Percentiles rank a stretch among this genome's conserved stretches.
Evolutionary conservation across 2,888 invertebrate genomes (phyloP).

Genomic region (Colletes collaris): DNA sequence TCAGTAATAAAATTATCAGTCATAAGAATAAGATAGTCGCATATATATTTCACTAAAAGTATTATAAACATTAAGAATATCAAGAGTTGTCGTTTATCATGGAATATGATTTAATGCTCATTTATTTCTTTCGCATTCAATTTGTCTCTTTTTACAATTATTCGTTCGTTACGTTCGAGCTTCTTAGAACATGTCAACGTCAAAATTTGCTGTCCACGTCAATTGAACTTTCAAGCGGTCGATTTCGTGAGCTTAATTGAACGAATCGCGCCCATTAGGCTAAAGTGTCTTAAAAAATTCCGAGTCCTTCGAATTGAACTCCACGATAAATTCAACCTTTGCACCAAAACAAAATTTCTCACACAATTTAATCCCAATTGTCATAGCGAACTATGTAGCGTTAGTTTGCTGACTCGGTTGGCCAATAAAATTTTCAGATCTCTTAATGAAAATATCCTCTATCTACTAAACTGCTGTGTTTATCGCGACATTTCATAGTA

Average conservation of each 20-base stretch:
- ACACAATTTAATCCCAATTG: not conserved
- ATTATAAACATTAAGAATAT: no score
- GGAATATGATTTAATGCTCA: no score
- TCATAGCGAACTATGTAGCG: not conserved
- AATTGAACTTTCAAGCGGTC: slow-evolving; percentile 4
- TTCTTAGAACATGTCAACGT: not conserved
- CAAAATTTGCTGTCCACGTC: not conserved
- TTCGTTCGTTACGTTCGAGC: not conserved
- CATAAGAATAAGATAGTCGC: no score
- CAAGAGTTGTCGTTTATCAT: no score
- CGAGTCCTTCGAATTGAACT: slow-evolving; percentile 13
- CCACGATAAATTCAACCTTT: slow-evolving; percentile 22
- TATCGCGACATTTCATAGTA: no score
- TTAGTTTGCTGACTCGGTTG: not conserved
- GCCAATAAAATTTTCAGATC: not conserved
- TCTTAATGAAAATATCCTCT: no score
- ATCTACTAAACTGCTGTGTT: no score
- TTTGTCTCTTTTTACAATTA: not conserved
- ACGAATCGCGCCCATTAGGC: slow-evolving; percentile 1
- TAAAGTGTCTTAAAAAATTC: slow-evolving; percentile 1
- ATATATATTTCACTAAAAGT: no score
- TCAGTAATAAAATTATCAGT: no score
- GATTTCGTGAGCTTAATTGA: slow-evolving; percentile 2
- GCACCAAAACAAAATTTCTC: not conserved
- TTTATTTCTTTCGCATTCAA: no score